Evolutionary conservation across 2,113 vertebrate genomes (phyloP), one percentile per base, ranked within the genome.

Genomic region (Tyto alba): DNA sequence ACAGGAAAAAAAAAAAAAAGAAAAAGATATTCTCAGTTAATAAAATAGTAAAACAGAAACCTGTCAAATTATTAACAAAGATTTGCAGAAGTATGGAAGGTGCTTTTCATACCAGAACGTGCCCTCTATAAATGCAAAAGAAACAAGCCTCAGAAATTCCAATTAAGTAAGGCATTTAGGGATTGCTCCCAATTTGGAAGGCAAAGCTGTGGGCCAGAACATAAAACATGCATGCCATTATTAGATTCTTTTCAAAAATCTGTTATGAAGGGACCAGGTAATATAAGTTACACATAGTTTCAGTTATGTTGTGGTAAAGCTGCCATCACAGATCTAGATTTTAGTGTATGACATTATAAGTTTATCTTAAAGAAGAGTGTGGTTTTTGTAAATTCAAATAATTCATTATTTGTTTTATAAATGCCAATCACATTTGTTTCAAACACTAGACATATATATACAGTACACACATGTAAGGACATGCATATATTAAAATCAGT

Each of bases 71-170:
- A 88, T 66, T 67, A 60, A 60, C 36, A n/a, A 50, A 41, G 23
- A 72, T 96, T 92, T 97, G 78, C 53, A 92, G 21, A 89, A 98
- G 97, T 97, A 98, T 97, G 97, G 97, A 98, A 98, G 97, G 97
- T 95, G 94, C 17, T 97, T 87, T 97, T 97, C 89, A 96, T 75
- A 96, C 80, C 86, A 96, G 78, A 95, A 97, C 96, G 38, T 93
- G 86, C 86, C 81, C 89, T 97, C 90, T 94, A 90, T 85, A 96
- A 97, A 97, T 96, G 97, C 95, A 97, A 96, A 97, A 97, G 97
- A 97, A 97, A 98, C 97, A 97, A 98, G 97, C 95, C 83, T 97
- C 96, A 93, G 94, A 90, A 90, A 93, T 38, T 96, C 56, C 18
- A 17, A 59, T 82, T 71, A 53, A 87, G 34, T 34, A 87, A 90